Conservation (phyloP, 2,888 invertebrate species). For the Meiosimyza decipiens region DNA sequence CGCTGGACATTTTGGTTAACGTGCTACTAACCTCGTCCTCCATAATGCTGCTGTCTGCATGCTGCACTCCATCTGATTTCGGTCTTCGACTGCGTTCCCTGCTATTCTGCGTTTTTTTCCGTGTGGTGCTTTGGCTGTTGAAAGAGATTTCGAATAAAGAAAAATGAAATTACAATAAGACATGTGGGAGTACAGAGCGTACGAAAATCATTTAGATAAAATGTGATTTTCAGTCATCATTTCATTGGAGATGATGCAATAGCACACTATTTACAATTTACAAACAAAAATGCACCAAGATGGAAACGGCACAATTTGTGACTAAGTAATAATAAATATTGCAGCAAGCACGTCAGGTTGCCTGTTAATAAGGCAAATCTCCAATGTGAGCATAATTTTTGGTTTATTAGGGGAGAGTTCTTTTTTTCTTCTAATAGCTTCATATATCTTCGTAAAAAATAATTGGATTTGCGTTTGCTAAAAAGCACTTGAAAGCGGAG, state of each 20-base stretch:
- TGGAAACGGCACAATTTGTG: too few species aligned
- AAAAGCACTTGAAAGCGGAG: too few species aligned
- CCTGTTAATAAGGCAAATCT: too few species aligned
- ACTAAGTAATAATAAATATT: too few species aligned
- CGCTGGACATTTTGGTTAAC: background rate
- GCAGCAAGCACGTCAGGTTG: background rate
- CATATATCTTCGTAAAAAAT: too few species aligned
- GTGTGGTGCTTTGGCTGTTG: slow-evolving; percentile 60
- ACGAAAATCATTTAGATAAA: slow-evolving; percentile 33
- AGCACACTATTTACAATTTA: background rate
- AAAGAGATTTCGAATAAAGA: slow-evolving; percentile 29
- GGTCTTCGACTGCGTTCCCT: slow-evolving; percentile 63
- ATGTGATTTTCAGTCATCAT: slow-evolving; percentile 32
- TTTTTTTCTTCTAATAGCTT: too few species aligned
- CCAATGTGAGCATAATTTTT: too few species aligned
- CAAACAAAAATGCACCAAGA: slow-evolving; percentile 21
- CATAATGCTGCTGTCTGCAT: slow-evolving; percentile 65
- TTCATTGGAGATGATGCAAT: slow-evolving; percentile 7
- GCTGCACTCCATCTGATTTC: slow-evolving; percentile 63
- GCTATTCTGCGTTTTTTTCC: slow-evolving; percentile 60
- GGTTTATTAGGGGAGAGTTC: too few species aligned
- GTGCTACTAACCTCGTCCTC: slow-evolving; percentile 64
- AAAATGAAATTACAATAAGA: slow-evolving; percentile 21
- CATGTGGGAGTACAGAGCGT: slow-evolving; percentile 4
- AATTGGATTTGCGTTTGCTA: too few species aligned